A percentile compares a stretch with the other conserved stretches of the same genome.
Evolutionary conservation across 2,888 invertebrate species (phyloP).

Genomic region (Ernsta delagoae): DNA sequence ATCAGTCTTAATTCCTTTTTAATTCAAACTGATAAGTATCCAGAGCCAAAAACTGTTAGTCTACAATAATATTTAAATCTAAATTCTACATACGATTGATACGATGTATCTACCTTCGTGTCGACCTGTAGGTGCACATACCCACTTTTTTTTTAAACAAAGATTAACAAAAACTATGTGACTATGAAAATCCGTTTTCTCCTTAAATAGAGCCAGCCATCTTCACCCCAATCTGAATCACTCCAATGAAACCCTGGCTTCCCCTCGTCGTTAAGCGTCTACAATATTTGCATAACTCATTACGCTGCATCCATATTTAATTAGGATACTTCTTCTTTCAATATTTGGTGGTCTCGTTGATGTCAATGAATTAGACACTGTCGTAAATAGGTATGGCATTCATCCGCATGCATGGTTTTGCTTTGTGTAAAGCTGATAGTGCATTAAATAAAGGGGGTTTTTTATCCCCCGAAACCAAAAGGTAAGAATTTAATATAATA

Average conservation of each 20-base stretch:
- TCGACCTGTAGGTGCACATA: no score
- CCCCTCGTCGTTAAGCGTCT: slow-evolving; percentile 67
- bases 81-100: no score
- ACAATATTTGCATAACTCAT: slow-evolving; percentile 80
- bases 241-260: slow-evolving; percentile 33
- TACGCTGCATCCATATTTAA: slow-evolving; percentile 83
- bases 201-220: background rate
- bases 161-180: background rate
- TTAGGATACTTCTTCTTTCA: slow-evolving; percentile 78
- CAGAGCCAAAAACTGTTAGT: no score
- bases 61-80: no score
- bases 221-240: slow-evolving; percentile 7
- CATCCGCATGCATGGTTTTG: no score
- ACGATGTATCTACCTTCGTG: no score
- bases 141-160: background rate
- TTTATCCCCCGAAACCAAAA: no score
- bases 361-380: slow-evolving; percentile 1
- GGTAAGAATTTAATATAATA: no score
- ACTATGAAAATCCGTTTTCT: slow-evolving; percentile 2
- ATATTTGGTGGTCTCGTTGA: slow-evolving; percentile 8
- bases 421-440: no score
- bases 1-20: no score
- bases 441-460: no score
- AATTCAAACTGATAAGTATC: no score
- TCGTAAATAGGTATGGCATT: background rate